phyloP scores from a whole-genome alignment of 2,113 vertebrate species.

The Balaeniceps rex region DNA sequence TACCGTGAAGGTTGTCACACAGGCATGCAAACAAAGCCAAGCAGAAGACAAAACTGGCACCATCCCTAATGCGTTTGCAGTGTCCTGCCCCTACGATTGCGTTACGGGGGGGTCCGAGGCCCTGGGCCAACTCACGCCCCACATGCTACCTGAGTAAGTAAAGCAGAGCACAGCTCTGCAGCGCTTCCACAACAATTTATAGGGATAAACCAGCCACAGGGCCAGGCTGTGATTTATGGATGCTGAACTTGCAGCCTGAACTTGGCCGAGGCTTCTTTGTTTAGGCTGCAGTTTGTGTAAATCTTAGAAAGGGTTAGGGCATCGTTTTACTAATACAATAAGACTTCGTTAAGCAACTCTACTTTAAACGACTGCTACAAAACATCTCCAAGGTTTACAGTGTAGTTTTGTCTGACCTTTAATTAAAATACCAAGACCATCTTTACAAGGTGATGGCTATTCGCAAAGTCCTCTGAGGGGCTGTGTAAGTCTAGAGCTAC shows the following conservation, averaged over 20 bases:
- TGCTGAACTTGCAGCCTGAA: background rate
- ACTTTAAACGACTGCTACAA: slow-evolving; percentile 10
- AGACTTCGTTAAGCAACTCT: slow-evolving; percentile 6
- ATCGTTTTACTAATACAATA: background rate
- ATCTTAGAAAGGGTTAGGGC: background rate
- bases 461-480: background rate
- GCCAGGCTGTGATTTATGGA: background rate
- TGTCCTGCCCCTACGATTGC: accelerated
- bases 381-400: background rate
- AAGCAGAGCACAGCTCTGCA: background rate
- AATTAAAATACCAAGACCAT: slow-evolving; percentile 56
- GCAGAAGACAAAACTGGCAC: background rate
- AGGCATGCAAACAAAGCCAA: background rate
- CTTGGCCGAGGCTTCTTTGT: background rate
- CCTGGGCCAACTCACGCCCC: accelerated
- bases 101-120: accelerated
- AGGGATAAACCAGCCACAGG: background rate
- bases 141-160: accelerated
- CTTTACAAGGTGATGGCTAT: background rate
- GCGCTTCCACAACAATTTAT: accelerated
- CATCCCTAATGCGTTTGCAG: background rate
- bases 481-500: background rate
- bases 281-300: background rate
- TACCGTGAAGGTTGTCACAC: background rate
- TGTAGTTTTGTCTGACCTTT: slow-evolving; percentile 50